Percentiles rank a stretch among this genome's conserved stretches.
Conservation (phyloP, 2,888 invertebrate species). For the Alviniconcha strummeri region DNA sequence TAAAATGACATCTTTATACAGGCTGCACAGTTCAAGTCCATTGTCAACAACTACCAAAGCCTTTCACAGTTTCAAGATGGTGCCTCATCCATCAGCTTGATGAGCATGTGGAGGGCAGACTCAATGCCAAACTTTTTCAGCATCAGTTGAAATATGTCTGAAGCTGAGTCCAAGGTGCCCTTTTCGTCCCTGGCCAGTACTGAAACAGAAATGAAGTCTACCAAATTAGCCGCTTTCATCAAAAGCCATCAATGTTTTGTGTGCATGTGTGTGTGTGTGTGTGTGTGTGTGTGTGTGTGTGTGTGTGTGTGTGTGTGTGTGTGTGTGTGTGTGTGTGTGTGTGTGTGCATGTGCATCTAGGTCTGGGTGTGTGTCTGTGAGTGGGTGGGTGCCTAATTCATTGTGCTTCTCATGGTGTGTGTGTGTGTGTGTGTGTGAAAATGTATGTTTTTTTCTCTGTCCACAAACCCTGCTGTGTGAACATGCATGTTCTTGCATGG, state of each 20-base stretch:
- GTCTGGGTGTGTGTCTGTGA: background rate
- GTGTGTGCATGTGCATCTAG: background rate
- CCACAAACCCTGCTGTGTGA: no score
- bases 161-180: background rate
- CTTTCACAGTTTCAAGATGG: background rate
- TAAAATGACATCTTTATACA: no score
- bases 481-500: no score
- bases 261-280: background rate
- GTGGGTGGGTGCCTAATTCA: background rate
- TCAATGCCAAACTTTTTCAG: constrained; percentile 29
- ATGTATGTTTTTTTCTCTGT: no score
- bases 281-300: constrained; percentile 1
- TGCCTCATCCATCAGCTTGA: constrained; percentile 25
- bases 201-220: background rate
- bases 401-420: no score
- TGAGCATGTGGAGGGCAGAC: constrained; percentile 17
- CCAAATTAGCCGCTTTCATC: background rate
- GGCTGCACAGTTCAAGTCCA: no score
- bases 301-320: background rate
- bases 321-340: background rate
- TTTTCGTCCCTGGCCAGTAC: constrained; percentile 20
- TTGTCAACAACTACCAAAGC: no score
- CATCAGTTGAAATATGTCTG: constrained; percentile 24
- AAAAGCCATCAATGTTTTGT: background rate
- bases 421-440: no score